Evolutionary conservation across 2,113 vertebrate species (phyloP).

Genomic region (Dicrurus megarhynchus): DNA sequence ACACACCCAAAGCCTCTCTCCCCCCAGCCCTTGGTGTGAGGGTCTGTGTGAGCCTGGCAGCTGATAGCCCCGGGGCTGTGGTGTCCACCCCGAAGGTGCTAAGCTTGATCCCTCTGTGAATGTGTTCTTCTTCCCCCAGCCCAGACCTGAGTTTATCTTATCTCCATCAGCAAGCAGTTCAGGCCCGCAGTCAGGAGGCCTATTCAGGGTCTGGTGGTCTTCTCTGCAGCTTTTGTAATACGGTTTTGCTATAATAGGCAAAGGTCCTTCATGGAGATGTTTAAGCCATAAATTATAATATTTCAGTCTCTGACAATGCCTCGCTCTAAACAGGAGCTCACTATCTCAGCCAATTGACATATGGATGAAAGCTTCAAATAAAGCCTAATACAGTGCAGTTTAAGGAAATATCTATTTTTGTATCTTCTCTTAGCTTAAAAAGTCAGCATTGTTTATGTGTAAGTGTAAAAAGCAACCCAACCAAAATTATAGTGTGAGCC

Average conservation of each 20-base stretch:
- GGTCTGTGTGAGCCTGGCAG: not conserved
- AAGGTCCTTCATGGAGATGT: not conserved
- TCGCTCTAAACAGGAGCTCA: not conserved
- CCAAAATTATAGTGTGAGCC: not conserved
- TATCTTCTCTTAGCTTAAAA: not conserved
- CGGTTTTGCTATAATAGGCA: not conserved
- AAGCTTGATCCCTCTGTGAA: no score
- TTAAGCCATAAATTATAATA: not conserved
- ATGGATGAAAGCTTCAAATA: not conserved
- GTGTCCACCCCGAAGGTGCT: not conserved
- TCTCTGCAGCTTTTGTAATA: not conserved
- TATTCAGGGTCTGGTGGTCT: not conserved
- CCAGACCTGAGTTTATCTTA: not conserved
- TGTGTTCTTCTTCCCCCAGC: not conserved
- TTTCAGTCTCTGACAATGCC: not conserved
- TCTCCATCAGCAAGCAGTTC: fast-evolving
- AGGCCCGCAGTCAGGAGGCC: not conserved
- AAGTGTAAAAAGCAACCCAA: not conserved
- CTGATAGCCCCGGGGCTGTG: not conserved
- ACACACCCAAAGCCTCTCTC: not conserved
- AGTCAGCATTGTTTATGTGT: not conserved
- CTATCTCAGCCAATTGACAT: not conserved
- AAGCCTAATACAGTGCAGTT: not conserved
- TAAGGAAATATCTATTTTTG: not conserved
- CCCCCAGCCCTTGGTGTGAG: not conserved